Base-by-base conservation (phyloP, 1,140 invertebrate genomes). In the Spodoptera litura region DNA sequence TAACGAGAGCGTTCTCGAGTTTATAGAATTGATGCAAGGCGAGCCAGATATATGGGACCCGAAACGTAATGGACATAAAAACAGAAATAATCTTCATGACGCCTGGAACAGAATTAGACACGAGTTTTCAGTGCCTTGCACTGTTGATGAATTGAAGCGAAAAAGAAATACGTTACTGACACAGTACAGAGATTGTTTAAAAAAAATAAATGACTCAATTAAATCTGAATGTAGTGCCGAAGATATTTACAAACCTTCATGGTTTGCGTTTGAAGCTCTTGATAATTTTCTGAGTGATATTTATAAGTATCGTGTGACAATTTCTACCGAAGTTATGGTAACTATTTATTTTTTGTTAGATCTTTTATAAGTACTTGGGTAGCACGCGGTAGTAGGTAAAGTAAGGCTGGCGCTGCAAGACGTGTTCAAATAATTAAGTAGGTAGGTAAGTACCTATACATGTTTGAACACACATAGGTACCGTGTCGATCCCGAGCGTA, bases 121-220 rank as follows among this genome's bases (percentile, higher is more conserved):
- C 38, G 35, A 31, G 12, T 56, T 72, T 27, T 35, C 70, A 56
- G 25, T 56, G 20, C 70, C 51, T 55, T 72, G 70, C 53, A n/a
- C 25, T n/a, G 25, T 72, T 3, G 70, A 72, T 6, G 70, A 72
- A 72, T 72, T 72, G 52, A 72, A 72, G 52, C 27, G 27, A n/a
- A 61, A 72, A 58, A 72, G 70, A 72, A 72, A 72, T 38, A 56
- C 53, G 9, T 38, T 72, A 56, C 11, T 72, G 70, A 58, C 70
- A 31, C 52, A 55, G 35, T 72, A 72, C 31, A 72, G 70, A 35
- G 70, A 72, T 13, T 58, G 53, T 58, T 72, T 72, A 25, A 72
- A 72, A 56, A 72, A 56, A n/a, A 35, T 72, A n/a, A 72, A 61
- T n/a, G 70, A 72, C 5, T 72, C 70, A 4, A 56, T 25, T 5